A percentile compares a stretch with the other conserved stretches of the same genome.
phyloP scores from a whole-genome alignment of 2,113 vertebrate genomes.

The Seriola quinqueradiata region DNA sequence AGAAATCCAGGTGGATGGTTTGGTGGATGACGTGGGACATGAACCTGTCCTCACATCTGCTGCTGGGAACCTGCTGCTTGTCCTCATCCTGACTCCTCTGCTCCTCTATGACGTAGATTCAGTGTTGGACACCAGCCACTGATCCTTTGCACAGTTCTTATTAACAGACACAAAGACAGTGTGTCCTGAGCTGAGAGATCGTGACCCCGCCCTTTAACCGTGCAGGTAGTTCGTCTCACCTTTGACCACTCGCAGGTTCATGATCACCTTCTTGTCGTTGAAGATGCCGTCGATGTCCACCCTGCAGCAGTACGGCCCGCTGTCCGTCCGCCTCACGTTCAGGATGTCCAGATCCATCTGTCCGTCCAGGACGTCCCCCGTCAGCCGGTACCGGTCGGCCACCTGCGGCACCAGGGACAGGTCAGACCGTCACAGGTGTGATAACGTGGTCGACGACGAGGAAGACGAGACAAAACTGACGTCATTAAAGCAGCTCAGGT shows the following conservation, averaged over 20 bases:
- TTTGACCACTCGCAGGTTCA: slow-evolving; percentile 82
- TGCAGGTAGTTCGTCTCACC: slow-evolving; percentile 54
- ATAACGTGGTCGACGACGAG: too few relatives aligned
- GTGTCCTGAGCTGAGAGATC: neutral
- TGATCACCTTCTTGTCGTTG: slow-evolving; percentile 85
- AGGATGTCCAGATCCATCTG: slow-evolving; percentile 85
- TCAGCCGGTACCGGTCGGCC: slow-evolving; percentile 79
- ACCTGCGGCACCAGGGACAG: slow-evolving; percentile 52
- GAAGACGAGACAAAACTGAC: too few relatives aligned
- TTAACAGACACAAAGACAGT: too few relatives aligned
- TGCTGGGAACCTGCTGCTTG: too few relatives aligned
- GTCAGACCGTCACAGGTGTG: neutral
- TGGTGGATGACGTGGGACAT: too few relatives aligned
- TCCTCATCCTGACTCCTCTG: too few relatives aligned
- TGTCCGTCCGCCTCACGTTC: slow-evolving; percentile 74
- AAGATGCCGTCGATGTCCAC: slow-evolving; percentile 84
- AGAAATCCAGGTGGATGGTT: too few relatives aligned
- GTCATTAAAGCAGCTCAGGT: too few relatives aligned
- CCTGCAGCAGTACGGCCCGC: slow-evolving; percentile 85
- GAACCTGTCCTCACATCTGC: too few relatives aligned
- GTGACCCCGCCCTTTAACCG: neutral
- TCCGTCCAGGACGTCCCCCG: slow-evolving; percentile 81
- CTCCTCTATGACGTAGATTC: too few relatives aligned
- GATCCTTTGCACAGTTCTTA: too few relatives aligned
- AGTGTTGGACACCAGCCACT: too few relatives aligned